Evolutionary conservation across 2,797 vertebrate genomes (phyloP).

Genomic region (Phrynocephalus forsythii): DNA sequence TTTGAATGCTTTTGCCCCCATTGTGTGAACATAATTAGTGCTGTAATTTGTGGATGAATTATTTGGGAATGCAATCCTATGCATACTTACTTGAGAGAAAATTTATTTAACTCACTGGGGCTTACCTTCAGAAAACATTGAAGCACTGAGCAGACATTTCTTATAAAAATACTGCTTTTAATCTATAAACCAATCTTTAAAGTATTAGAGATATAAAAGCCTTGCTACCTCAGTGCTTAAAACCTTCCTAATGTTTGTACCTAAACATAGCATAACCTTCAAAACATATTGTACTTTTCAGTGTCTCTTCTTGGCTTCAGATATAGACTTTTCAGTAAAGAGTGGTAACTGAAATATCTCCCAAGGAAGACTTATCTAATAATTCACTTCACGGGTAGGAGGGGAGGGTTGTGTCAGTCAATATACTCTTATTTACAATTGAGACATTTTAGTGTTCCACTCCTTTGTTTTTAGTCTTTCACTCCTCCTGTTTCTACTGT

Average conservation of each 20-base stretch:
- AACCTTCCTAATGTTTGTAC: no score
- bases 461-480: no score
- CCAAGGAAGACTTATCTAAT: neutral
- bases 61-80: neutral
- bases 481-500: neutral
- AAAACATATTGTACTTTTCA: no score
- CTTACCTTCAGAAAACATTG: neutral
- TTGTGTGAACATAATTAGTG: conserved; percentile 25
- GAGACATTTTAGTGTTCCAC: neutral
- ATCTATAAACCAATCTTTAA: no score
- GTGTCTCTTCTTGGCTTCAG: no score
- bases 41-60: conserved; percentile 46
- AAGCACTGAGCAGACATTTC: no score
- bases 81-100: conserved; percentile 42
- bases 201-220: no score
- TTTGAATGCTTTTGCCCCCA: conserved; percentile 43
- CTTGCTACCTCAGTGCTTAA: no score
- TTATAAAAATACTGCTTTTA: no score
- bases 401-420: neutral
- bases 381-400: neutral
- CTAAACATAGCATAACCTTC: no score
- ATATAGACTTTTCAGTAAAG: neutral
- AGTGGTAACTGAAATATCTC: neutral
- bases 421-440: neutral
- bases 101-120: conserved; percentile 50